phyloP scores from a whole-genome alignment of 2,113 vertebrate genomes.

The Chaetodon trifascialis region DNA sequence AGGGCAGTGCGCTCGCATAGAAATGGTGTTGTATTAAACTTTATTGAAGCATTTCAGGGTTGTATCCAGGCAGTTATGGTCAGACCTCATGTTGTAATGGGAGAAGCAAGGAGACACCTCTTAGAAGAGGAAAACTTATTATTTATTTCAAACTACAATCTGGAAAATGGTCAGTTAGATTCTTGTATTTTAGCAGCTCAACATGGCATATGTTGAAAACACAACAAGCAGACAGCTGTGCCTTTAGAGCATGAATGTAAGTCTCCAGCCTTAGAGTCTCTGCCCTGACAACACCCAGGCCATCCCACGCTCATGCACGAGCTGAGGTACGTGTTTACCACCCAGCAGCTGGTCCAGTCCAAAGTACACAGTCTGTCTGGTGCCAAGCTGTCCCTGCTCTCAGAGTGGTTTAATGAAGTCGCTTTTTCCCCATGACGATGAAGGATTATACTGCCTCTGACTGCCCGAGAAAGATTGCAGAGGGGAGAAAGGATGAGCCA shows the following conservation, averaged over 20 bases:
- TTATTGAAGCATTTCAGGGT: too few species aligned
- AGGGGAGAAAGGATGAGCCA: background rate
- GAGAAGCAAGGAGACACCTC: background rate
- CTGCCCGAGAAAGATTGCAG: background rate
- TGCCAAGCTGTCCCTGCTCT: conserved; percentile 22
- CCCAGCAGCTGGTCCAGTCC: conserved; percentile 5
- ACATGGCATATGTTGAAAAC: too few species aligned
- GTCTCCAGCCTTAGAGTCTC: too few species aligned
- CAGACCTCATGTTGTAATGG: background rate
- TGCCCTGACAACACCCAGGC: too few species aligned
- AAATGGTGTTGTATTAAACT: background rate
- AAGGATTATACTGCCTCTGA: background rate
- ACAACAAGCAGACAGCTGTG: too few species aligned
- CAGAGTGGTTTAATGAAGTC: background rate
- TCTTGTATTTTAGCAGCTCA: too few species aligned
- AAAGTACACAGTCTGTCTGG: conserved; percentile 38
- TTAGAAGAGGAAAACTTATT: background rate
- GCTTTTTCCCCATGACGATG: background rate
- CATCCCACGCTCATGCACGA: background rate
- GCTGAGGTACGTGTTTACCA: background rate
- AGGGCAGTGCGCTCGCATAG: too few species aligned
- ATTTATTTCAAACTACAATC: too few species aligned
- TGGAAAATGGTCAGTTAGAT: too few species aligned
- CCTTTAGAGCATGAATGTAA: too few species aligned
- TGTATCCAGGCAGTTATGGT: background rate